These are phyloP conservation scores for Cenopis cana DNA, from an alignment of 2,888 invertebrate genomes.

Conservation along the genomic window DNA sequence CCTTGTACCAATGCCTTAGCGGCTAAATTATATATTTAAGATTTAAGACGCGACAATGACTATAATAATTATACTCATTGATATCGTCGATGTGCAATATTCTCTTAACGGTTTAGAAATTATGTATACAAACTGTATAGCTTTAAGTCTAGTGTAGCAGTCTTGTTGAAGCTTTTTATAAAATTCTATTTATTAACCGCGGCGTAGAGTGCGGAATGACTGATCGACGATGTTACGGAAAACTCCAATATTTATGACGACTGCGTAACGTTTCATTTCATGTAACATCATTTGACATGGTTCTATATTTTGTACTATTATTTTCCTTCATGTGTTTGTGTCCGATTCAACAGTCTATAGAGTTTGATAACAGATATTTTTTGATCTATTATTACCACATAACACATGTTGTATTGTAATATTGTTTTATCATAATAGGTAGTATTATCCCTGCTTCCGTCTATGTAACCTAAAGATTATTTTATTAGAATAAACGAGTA, in stretches of 20 bases:
- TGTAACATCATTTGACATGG: background rate
- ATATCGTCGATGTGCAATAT: conserved; percentile 79
- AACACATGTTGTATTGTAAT: too few relatives aligned
- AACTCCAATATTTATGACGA: conserved; percentile 76
- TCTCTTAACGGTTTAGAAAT: conserved; percentile 82
- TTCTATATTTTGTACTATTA: background rate
- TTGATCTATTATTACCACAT: too few relatives aligned
- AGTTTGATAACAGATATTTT: background rate
- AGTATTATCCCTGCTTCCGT: background rate
- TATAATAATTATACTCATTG: conserved; percentile 60
- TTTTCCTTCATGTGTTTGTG: background rate
- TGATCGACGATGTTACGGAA: conserved; percentile 78
- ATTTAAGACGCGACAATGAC: conserved; percentile 57
- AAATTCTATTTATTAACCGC: conserved; percentile 83
- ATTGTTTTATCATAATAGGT: background rate
- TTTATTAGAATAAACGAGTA: background rate
- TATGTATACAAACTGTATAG: conserved; percentile 84
- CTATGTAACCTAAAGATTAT: background rate
- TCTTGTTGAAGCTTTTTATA: conserved; percentile 84
- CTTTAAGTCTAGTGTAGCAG: conserved; percentile 82
- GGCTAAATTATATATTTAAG: conserved; percentile 57
- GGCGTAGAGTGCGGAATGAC: conserved; percentile 78
- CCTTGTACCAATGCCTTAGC: conserved; percentile 71
- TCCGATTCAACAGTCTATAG: background rate
- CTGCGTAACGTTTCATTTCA: conserved; percentile 23